Conservation (phyloP, 2,797 vertebrate species). For the Sandelia bainsii region DNA sequence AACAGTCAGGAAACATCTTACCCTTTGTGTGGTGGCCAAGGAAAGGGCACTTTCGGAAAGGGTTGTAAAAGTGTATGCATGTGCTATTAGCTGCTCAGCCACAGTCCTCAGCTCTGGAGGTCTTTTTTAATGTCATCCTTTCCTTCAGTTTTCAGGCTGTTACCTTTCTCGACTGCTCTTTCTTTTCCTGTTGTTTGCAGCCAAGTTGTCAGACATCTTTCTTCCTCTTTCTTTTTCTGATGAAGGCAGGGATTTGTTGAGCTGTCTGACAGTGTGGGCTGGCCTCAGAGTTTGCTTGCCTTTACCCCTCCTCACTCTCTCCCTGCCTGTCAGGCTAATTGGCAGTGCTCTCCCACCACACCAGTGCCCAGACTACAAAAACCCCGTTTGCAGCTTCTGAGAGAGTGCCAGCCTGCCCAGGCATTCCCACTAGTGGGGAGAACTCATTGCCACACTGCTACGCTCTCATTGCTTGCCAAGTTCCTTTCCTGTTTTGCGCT, state of each 20-base stretch:
- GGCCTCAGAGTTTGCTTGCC: slow-evolving; percentile 48
- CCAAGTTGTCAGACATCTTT: slow-evolving; percentile 42
- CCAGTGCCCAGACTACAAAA: slow-evolving; percentile 72
- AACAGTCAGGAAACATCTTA: slow-evolving; percentile 39
- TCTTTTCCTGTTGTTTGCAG: slow-evolving; percentile 26
- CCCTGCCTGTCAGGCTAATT: slow-evolving; percentile 63
- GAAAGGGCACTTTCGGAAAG: slow-evolving; percentile 51
- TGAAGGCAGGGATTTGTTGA: slow-evolving; percentile 65
- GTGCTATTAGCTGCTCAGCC: slow-evolving; percentile 42
- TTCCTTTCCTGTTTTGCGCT: slow-evolving; percentile 75
- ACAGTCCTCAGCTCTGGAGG: slow-evolving; percentile 28
- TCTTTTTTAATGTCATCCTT: slow-evolving; percentile 19
- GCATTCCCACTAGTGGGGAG: slow-evolving; percentile 78
- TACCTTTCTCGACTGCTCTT: slow-evolving; percentile 20
- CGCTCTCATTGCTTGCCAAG: slow-evolving; percentile 72
- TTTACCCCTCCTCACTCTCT: slow-evolving; percentile 18
- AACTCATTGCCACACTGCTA: slow-evolving; percentile 70
- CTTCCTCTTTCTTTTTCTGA: slow-evolving; percentile 41
- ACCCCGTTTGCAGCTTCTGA: slow-evolving; percentile 69
- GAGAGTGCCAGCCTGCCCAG: slow-evolving; percentile 74
- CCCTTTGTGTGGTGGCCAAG: slow-evolving; percentile 56
- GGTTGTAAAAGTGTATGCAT: slow-evolving; percentile 15
- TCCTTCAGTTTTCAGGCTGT: slow-evolving; percentile 23
- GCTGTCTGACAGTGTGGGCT: slow-evolving; percentile 53
- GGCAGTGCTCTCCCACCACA: slow-evolving; percentile 62